These are phyloP conservation scores for Cheiracanthium punctorium DNA, from an alignment of 2,888 invertebrate species.

Conservation along the genomic window DNA sequence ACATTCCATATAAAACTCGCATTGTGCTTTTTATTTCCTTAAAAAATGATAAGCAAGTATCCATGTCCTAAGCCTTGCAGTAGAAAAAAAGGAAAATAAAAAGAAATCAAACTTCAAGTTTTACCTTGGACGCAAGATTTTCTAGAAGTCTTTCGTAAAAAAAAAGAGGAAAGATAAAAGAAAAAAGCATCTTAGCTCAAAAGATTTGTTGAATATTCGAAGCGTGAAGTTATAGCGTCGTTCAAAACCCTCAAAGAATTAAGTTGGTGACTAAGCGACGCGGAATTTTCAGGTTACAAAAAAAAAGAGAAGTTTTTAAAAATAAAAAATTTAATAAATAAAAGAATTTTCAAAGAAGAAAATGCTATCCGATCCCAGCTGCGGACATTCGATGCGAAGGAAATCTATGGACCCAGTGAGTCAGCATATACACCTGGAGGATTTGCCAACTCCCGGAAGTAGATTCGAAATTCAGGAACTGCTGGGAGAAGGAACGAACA, in stretches of 20 bases:
- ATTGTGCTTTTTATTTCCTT: no score
- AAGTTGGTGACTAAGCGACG: not conserved
- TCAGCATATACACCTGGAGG: conserved; percentile 72
- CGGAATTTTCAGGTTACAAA: not conserved
- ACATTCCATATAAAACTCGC: no score
- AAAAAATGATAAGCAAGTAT: no score
- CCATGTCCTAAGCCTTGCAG: no score
- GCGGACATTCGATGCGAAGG: not conserved
- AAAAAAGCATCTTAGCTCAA: not conserved
- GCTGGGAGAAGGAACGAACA: conserved; percentile 85
- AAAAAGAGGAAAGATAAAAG: no score
- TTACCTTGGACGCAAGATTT: no score
- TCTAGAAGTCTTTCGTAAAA: no score
- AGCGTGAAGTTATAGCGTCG: not conserved
- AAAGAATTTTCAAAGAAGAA: not conserved
- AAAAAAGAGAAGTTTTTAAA: not conserved
- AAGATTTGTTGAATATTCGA: not conserved
- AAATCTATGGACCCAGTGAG: conserved; percentile 67
- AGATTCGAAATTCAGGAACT: conserved; percentile 84
- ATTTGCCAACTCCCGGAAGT: conserved; percentile 85
- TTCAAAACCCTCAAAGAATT: not conserved
- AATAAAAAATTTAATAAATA: not conserved
- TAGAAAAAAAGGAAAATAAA: no score
- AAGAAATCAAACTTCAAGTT: no score
- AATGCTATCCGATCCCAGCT: conserved; percentile 30